Percentiles rank a stretch among this genome's conserved stretches.
phyloP scores from a whole-genome alignment of 2,797 vertebrate species.

The Crocidura indochinensis region DNA sequence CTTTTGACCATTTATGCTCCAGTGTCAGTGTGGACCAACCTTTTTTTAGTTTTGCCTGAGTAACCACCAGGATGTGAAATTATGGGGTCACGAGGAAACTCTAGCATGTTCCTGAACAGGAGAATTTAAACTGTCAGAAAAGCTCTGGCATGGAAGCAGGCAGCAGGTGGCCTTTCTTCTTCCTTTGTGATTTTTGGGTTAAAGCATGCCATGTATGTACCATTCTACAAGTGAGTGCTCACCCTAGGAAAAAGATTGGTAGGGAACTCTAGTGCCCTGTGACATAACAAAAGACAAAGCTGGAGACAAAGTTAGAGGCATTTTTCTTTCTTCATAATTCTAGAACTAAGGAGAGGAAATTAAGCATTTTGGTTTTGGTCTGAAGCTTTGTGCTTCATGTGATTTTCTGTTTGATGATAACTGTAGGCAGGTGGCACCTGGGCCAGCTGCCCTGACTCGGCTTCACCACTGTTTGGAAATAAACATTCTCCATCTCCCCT shows the following conservation, averaged over 20 bases:
- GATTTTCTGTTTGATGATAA: conserved; percentile 61
- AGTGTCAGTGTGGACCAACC: neutral
- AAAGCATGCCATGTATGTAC: neutral
- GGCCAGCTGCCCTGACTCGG: neutral
- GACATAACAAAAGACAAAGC: neutral
- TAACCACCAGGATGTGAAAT: neutral
- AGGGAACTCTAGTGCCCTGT: neutral
- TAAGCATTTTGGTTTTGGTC: conserved; percentile 48
- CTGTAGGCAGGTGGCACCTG: conserved; percentile 39
- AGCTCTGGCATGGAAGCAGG: neutral
- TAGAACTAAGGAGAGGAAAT: conserved; percentile 28
- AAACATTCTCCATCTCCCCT: conserved; percentile 48
- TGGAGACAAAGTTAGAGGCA: neutral
- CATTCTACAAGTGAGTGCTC: neutral
- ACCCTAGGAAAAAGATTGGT: neutral
- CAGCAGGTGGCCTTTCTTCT: neutral
- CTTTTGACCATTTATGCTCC: neutral
- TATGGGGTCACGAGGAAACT: neutral
- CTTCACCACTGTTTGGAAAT: conserved; percentile 67
- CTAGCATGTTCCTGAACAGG: neutral
- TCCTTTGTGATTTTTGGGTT: neutral
- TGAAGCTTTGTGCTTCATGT: conserved; percentile 34
- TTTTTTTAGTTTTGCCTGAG: neutral
- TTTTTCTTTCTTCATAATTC: conserved; percentile 37
- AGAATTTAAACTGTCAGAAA: neutral